These are phyloP conservation scores for Acrobasis suavella DNA, from an alignment of 2,888 invertebrate genomes.

Conservation along the genomic window DNA sequence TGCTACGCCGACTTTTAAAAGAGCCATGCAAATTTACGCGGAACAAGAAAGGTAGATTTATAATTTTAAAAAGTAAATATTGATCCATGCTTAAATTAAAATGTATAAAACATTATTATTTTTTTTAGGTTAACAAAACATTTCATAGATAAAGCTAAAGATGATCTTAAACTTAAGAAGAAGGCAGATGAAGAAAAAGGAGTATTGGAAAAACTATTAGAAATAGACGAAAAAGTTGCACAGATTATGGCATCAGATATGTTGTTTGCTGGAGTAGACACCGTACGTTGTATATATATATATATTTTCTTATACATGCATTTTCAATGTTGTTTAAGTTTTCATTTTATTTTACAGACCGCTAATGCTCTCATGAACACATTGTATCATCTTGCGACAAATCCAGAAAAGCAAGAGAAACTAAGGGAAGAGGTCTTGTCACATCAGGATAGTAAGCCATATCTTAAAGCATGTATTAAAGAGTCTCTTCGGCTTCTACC, in stretches of 20 bases:
- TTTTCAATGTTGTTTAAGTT: not conserved
- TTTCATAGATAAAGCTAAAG: slow-evolving; percentile 48
- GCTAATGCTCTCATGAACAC: slow-evolving; percentile 78
- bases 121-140: slow-evolving; percentile 43
- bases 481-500: slow-evolving; percentile 85
- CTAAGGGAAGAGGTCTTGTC: slow-evolving; percentile 81
- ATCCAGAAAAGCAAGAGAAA: slow-evolving; percentile 50
- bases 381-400: slow-evolving; percentile 76
- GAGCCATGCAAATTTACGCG: slow-evolving; percentile 23
- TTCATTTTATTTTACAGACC: slow-evolving; percentile 61
- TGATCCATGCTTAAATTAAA: too few relatives aligned
- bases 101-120: too few relatives aligned
- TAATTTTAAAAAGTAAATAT: too few relatives aligned
- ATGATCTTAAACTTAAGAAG: slow-evolving; percentile 40
- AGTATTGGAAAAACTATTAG: slow-evolving; percentile 83
- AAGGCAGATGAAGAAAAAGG: slow-evolving; percentile 62
- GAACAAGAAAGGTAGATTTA: slow-evolving; percentile 20
- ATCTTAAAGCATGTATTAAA: slow-evolving; percentile 87
- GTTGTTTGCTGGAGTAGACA: slow-evolving; percentile 86
- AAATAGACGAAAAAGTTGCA: slow-evolving; percentile 82
- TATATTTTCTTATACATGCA: too few relatives aligned
- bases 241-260: slow-evolving; percentile 85
- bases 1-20: slow-evolving; percentile 21
- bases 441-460: slow-evolving; percentile 67
- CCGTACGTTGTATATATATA: slow-evolving; percentile 66